Evolutionary conservation across 2,888 invertebrate genomes (phyloP), one percentile per base, ranked within the genome.

Genomic region (Trisateles emortualis): DNA sequence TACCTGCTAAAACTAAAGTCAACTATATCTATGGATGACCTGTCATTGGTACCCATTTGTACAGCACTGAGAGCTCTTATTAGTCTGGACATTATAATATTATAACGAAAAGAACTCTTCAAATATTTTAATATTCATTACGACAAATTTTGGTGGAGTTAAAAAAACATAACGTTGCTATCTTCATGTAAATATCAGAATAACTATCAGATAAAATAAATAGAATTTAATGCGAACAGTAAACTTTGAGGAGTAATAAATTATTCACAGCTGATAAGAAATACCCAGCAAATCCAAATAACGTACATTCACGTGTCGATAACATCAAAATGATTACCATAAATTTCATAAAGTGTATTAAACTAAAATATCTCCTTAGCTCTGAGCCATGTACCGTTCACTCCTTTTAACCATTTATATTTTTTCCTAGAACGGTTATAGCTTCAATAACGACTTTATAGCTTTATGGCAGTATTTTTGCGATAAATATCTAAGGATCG

Each of bases 241-340:
- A 32, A 32, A 13, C 32, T 11, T 32, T 32, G 6, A 32, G 13
- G 32, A 11, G 32, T 13, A n/a, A 32, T 47, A 11, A 39, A 55
- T 43, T 32, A 43, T 33, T 51, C 29, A 9, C n/a, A 35, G 13
- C 17, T 19, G 6, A 11, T 22, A 51, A 35, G n/a, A 22, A 57
- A 38, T n/a, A 19, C 10, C 9, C 35, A 40, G 33, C 3, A 48
- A 45, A 52, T 42, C 35, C 14, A 30, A 62, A 57, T 36, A 16
- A 22, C 49, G 16, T n/a, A 40, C 16, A 30, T 59, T 40, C 19
- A 16, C 10, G 14, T 5, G 32, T 9, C 33, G 44, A 54, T 62
- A 54, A 41, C 49, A 59, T 50, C 54, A 44, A 33, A 53, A 41
- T 54, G 29, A 64, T 64, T 38, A 59, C 38, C 59, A 50, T 62